These are phyloP conservation scores for Rhincodon typus DNA, from an alignment of 2,797 vertebrate genomes.

Conservation along the genomic window DNA sequence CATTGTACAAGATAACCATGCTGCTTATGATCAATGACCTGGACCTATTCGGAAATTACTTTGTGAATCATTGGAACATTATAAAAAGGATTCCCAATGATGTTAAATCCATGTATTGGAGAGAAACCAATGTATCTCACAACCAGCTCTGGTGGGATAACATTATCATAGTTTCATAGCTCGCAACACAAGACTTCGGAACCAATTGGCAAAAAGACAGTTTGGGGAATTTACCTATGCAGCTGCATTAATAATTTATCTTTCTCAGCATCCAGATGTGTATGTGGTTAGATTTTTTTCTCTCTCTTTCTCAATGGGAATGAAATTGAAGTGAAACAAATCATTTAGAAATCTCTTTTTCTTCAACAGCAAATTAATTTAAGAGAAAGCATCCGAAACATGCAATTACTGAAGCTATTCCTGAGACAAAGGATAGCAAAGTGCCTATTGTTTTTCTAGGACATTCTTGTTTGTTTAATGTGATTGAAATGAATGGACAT, in stretches of 20 bases:
- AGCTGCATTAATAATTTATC: neutral
- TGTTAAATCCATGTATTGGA: conserved; percentile 4
- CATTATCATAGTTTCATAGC: conserved; percentile 12
- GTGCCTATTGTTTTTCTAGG: neutral
- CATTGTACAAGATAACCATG: neutral
- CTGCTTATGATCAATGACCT: conserved; percentile 37
- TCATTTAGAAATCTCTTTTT: neutral
- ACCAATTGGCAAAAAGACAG: neutral
- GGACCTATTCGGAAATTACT: conserved; percentile 29
- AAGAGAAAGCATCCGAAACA: neutral
- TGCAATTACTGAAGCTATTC: neutral
- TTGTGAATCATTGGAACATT: conserved; percentile 38
- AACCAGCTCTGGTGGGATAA: neutral
- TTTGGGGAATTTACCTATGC: neutral
- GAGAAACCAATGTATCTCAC: neutral
- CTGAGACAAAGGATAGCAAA: neutral
- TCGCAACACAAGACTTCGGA: neutral
- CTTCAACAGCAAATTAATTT: neutral
- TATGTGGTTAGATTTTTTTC: neutral
- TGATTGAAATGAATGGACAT: neutral
- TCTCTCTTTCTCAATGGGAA: neutral
- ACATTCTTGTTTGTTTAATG: neutral
- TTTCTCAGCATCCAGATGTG: too few relatives aligned
- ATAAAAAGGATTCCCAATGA: conserved; percentile 37
- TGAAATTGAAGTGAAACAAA: neutral